Evolutionary conservation across 2,113 vertebrate species (phyloP).

Genomic region (Pollimyrus isidori): DNA sequence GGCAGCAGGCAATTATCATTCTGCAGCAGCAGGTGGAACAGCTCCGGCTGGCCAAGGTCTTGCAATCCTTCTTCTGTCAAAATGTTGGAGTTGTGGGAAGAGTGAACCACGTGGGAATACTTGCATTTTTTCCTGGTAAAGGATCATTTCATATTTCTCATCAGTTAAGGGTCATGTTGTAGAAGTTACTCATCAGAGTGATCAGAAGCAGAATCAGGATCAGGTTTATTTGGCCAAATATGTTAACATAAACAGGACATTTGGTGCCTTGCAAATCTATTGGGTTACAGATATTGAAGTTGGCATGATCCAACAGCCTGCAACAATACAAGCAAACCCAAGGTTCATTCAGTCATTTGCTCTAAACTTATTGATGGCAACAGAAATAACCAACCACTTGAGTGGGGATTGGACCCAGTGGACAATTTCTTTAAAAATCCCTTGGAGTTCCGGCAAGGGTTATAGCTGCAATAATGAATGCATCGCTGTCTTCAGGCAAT

Average conservation of each 20-base stretch:
- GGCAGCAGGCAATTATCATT: constrained; percentile 61
- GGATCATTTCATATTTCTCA: background rate
- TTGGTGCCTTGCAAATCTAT: background rate
- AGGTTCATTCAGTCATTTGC: background rate
- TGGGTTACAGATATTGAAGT: background rate
- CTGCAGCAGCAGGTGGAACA: constrained; percentile 62
- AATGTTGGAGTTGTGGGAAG: constrained; percentile 36
- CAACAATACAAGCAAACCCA: background rate
- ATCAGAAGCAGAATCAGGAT: background rate
- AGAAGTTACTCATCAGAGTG: background rate
- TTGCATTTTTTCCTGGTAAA: constrained; percentile 54
- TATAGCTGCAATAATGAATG: background rate
- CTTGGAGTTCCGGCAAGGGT: background rate
- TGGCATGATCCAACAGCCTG: background rate
- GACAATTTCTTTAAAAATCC: background rate
- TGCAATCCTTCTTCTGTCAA: constrained; percentile 37
- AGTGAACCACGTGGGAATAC: constrained; percentile 43
- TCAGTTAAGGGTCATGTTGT: background rate
- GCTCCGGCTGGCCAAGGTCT: constrained; percentile 40
- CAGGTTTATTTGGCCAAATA: background rate
- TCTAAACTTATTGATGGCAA: background rate
- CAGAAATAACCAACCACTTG: background rate
- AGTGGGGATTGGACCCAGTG: background rate
- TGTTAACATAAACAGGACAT: background rate
- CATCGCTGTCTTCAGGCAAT: background rate